Evolutionary conservation across 2,797 vertebrate species (phyloP).

Genomic region (Pseudomugil gertrudae): DNA sequence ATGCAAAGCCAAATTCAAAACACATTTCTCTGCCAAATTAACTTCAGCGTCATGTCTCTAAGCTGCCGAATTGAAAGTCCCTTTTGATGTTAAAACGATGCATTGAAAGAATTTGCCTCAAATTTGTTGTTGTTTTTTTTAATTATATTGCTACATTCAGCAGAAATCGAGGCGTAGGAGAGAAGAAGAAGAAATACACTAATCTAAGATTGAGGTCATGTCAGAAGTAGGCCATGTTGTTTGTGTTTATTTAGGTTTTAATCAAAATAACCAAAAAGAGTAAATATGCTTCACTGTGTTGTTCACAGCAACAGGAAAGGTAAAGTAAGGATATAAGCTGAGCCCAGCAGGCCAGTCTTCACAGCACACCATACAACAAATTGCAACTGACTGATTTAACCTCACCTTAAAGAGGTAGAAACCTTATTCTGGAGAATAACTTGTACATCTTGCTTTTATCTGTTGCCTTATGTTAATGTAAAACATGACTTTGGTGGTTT

Average conservation of each 20-base stretch:
- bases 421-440: not conserved
- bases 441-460: not conserved
- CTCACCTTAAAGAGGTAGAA: too few species aligned
- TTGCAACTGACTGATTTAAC: not conserved
- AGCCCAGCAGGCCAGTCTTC: not conserved
- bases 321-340: not conserved
- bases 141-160: not conserved
- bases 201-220: not conserved
- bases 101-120: not conserved
- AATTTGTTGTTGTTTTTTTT: not conserved
- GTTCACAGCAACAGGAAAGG: not conserved
- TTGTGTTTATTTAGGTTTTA: not conserved
- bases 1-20: slow-evolving; percentile 62
- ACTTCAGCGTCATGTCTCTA: slow-evolving; percentile 10
- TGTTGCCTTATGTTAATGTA: not conserved
- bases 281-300: not conserved
- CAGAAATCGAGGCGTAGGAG: not conserved
- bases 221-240: not conserved
- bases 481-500: not conserved
- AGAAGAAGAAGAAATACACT: not conserved
- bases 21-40: slow-evolving; percentile 48
- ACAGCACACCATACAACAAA: not conserved
- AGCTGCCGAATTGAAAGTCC: slow-evolving; percentile 4
- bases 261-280: not conserved
- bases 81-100: not conserved